A percentile compares a stretch with the other conserved stretches of the same genome.
Conservation (phyloP, 2,113 vertebrate genomes). For the Mirounga angustirostris region DNA sequence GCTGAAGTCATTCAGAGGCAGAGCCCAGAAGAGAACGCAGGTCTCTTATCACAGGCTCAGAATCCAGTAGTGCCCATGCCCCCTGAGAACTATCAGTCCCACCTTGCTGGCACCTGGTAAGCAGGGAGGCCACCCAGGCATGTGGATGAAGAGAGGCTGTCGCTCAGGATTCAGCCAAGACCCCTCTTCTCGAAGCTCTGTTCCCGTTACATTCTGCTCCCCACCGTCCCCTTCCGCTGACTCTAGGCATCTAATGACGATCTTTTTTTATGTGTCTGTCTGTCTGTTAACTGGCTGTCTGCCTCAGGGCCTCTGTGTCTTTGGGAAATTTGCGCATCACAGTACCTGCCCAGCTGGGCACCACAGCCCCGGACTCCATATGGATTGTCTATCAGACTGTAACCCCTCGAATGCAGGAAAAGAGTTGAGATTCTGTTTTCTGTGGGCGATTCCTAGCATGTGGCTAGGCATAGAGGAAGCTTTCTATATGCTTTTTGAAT, state of each 20-base stretch:
- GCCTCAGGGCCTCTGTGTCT: background rate
- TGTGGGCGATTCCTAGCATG: background rate
- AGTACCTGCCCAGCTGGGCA: background rate
- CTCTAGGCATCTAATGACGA: background rate
- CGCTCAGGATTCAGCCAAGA: too few relatives aligned
- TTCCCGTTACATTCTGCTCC: background rate
- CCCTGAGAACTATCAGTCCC: background rate
- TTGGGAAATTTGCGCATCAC: too few relatives aligned
- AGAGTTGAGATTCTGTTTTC: background rate
- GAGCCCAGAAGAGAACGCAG: too few relatives aligned
- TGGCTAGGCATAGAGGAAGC: background rate
- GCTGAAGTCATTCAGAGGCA: background rate
- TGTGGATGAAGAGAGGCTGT: background rate
- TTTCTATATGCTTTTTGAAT: background rate
- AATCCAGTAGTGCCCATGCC: fast-evolving
- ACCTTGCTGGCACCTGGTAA: fast-evolving
- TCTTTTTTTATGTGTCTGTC: background rate
- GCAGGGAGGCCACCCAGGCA: fast-evolving
- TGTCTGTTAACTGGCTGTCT: background rate
- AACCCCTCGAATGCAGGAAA: background rate
- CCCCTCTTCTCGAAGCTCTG: background rate
- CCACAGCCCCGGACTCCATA: fast-evolving
- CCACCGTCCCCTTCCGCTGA: background rate
- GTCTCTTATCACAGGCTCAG: background rate
- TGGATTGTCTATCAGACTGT: fast-evolving